Conservation (phyloP, 2,888 invertebrate species). For the Listrodromus nycthemerus region DNA sequence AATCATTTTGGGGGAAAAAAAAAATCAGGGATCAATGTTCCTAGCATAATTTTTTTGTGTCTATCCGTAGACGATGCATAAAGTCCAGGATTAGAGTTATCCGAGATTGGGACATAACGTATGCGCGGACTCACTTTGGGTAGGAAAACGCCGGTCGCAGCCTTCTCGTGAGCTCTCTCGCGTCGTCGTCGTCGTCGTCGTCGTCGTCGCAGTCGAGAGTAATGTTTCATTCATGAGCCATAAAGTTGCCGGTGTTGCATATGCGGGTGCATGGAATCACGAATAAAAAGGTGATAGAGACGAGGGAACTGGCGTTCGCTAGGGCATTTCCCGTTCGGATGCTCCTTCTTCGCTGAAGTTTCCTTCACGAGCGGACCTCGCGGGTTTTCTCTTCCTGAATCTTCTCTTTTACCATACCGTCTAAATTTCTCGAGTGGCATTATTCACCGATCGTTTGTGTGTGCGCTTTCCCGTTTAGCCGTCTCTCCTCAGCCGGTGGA, state of each 20-base stretch:
- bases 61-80: no score
- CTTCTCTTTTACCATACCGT: conserved; percentile 36
- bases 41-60: no score
- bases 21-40: no score
- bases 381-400: conserved; percentile 55
- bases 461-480: no score
- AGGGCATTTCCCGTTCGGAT: conserved; percentile 46
- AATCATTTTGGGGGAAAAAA: no score
- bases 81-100: neutral
- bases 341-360: conserved; percentile 2
- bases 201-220: conserved; percentile 67
- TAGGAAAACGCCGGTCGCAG: conserved; percentile 1
- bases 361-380: conserved; percentile 34
- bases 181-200: conserved; percentile 46
- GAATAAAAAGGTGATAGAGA: conserved; percentile 60
- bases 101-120: neutral
- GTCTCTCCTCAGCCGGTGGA: no score
- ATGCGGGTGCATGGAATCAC: conserved; percentile 56
- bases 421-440: conserved; percentile 33
- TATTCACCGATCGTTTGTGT: no score
- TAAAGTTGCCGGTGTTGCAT: conserved; percentile 75
- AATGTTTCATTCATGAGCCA: conserved; percentile 84
- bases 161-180: neutral
- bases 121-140: neutral
- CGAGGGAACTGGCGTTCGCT: conserved; percentile 41